A percentile compares a stretch with the other conserved stretches of the same genome.
These are phyloP conservation scores for Aurelia coerulea DNA, from an alignment of 30 jellyfish, hydroid and myxozoan genomes.

Conservation along the genomic window DNA sequence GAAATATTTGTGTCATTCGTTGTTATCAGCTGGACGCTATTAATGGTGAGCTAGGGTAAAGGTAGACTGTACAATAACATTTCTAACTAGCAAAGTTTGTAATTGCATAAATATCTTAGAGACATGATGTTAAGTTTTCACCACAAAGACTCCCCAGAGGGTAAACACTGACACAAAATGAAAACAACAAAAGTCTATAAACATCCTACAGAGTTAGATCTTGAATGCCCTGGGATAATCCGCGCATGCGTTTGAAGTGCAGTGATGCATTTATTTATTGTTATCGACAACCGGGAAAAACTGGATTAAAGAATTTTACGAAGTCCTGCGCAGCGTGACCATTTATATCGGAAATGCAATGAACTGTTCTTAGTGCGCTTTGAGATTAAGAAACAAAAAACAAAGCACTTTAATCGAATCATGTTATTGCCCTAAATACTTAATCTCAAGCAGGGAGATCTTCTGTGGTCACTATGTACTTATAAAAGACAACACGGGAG, in stretches of 20 bases:
- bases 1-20: too few relatives aligned
- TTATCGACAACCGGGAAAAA: slow-evolving; percentile 67
- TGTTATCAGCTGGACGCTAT: too few relatives aligned
- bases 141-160: slow-evolving; percentile 52
- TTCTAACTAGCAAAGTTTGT: too few relatives aligned
- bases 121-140: background rate
- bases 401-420: slow-evolving; percentile 76
- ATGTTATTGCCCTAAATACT: slow-evolving; percentile 78
- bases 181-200: background rate
- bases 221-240: slow-evolving; percentile 16
- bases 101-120: slow-evolving; percentile 3
- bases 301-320: slow-evolving; percentile 59
- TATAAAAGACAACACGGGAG: slow-evolving; percentile 39
- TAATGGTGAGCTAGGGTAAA: too few relatives aligned
- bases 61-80: too few relatives aligned
- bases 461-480: slow-evolving; percentile 50
- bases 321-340: slow-evolving; percentile 76
- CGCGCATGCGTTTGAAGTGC: slow-evolving; percentile 85
- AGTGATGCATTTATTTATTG: slow-evolving; percentile 48
- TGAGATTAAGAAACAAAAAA: slow-evolving; percentile 36
- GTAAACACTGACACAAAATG: slow-evolving; percentile 29
- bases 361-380: slow-evolving; percentile 53
- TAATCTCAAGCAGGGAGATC: slow-evolving; percentile 74
- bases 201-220: slow-evolving; percentile 5
- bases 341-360: slow-evolving; percentile 40